These are phyloP conservation scores for Drosophila biarmipes DNA, from an alignment of 1,140 invertebrate genomes.

Conservation along the genomic window DNA sequence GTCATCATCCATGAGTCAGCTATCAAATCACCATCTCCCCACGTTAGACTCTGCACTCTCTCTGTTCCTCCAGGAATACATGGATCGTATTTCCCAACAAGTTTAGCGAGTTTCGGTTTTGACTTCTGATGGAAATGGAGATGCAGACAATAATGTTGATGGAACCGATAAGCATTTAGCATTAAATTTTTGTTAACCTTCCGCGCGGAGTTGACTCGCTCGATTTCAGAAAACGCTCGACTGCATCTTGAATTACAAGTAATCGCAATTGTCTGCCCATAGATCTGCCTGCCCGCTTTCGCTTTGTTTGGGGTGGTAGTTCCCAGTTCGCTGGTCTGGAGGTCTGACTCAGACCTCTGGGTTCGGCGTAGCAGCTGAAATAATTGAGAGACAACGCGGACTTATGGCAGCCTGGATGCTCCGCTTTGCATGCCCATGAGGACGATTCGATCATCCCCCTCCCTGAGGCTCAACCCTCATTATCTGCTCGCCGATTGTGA, in stretches of 20 bases:
- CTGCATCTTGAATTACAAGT: conserved; percentile 84
- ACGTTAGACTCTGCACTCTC: conserved; percentile 1
- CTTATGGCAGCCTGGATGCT: conserved; percentile 54
- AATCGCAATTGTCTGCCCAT: conserved; percentile 76
- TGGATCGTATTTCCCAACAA: conserved; percentile 79
- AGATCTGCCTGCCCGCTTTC: conserved; percentile 14
- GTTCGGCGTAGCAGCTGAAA: conserved; percentile 73
- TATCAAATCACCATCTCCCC: conserved; percentile 74
- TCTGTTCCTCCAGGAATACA: conserved; percentile 22
- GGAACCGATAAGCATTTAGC: conserved; percentile 68
- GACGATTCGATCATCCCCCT: conserved; percentile 27
- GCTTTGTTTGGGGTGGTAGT: conserved; percentile 40
- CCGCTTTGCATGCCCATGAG: conserved; percentile 49
- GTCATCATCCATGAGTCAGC: conserved; percentile 60
- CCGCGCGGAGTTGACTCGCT: conserved; percentile 69
- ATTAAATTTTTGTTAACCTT: conserved; percentile 77
- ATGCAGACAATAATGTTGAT: conserved; percentile 23
- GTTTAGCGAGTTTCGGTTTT: conserved; percentile 79
- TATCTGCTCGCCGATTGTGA: conserved; percentile 70
- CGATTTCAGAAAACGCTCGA: conserved; percentile 75
- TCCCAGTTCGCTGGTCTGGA: conserved; percentile 7
- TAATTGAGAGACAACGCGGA: conserved; percentile 82
- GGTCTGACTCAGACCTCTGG: conserved; percentile 16
- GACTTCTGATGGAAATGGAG: conserved; percentile 62
- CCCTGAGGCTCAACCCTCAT: conserved; percentile 60